Conservation (phyloP, 2,113 vertebrate genomes). For the Siniperca chuatsi region DNA sequence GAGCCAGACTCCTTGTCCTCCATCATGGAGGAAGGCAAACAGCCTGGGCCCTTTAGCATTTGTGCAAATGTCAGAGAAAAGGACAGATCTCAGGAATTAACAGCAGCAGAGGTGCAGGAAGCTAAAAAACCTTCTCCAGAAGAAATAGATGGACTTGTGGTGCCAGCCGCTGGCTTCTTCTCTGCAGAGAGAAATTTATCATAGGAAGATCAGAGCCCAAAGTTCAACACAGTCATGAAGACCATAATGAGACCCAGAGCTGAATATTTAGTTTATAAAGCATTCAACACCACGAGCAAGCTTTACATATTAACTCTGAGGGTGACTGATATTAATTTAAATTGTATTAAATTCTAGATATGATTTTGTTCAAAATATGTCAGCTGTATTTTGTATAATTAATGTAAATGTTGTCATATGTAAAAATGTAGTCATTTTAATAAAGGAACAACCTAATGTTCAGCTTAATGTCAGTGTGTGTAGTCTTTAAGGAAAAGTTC, state of each 20-base stretch:
- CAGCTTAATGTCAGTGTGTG: background rate
- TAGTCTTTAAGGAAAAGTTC: background rate
- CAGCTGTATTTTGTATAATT: background rate
- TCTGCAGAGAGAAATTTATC: slow-evolving; percentile 8
- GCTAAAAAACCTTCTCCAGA: slow-evolving; percentile 3
- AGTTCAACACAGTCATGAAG: slow-evolving; percentile 23
- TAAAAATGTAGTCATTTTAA: background rate
- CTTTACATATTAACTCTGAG: background rate
- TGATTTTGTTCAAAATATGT: background rate
- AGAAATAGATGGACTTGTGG: slow-evolving; percentile 24
- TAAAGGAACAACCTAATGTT: background rate
- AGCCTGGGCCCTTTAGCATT: slow-evolving; percentile 71
- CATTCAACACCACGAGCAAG: background rate
- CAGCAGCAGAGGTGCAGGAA: slow-evolving; percentile 39
- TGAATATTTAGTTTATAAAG: slow-evolving; percentile 15
- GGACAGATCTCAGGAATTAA: slow-evolving; percentile 68
- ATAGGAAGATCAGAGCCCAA: slow-evolving; percentile 7
- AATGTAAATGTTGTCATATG: background rate
- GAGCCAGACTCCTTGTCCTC: slow-evolving; percentile 59
- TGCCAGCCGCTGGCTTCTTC: slow-evolving; percentile 19
- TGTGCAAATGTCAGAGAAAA: slow-evolving; percentile 78
- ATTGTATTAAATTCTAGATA: no score
- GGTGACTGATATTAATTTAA: background rate
- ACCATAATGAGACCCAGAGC: slow-evolving; percentile 1
- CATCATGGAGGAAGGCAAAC: slow-evolving; percentile 73